Percentiles rank a stretch among this genome's conserved stretches.
These are phyloP conservation scores for Zygothrica quintamaculata DNA, from an alignment of 2,888 invertebrate genomes.

Conservation along the genomic window DNA sequence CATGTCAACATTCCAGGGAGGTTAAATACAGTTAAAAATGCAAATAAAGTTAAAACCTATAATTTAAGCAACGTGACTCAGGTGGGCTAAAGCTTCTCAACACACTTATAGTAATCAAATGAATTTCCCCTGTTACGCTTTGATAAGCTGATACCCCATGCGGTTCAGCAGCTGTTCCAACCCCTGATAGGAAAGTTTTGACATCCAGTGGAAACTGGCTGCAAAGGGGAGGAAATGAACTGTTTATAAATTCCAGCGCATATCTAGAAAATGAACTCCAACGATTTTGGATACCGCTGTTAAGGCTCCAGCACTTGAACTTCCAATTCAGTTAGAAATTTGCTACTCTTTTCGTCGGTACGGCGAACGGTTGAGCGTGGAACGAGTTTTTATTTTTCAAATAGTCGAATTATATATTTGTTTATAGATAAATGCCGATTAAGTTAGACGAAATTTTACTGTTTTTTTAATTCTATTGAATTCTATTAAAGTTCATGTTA, in stretches of 20 bases:
- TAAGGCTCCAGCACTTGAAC: conserved; percentile 79
- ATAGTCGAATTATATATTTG: conserved; percentile 28
- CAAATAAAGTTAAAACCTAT: no score
- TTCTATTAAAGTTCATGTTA: conserved; percentile 7
- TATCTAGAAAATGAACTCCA: conserved; percentile 63
- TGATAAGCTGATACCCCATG: conserved; percentile 28
- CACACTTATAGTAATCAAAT: conserved; percentile 24
- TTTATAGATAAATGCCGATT: conserved; percentile 31
- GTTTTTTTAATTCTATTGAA: conserved; percentile 15
- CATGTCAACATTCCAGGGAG: no score
- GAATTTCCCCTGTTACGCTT: conserved; percentile 33
- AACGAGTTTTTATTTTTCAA: conserved; percentile 44
- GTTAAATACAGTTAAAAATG: no score
- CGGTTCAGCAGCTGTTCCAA: conserved; percentile 26
- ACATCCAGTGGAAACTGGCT: conserved; percentile 52
- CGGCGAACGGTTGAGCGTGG: conserved; percentile 65
- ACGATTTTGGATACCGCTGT: conserved; percentile 55
- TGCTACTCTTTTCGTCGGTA: conserved; percentile 81
- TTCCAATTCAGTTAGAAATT: conserved; percentile 83
- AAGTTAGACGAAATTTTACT: conserved; percentile 19
- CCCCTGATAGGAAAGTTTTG: conserved; percentile 28
- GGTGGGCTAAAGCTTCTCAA: conserved; percentile 32
- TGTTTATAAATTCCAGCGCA: conserved; percentile 66
- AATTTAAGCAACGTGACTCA: no score
- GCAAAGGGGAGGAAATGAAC: conserved; percentile 41